These are phyloP conservation scores for Ariopsis seemanni DNA, from an alignment of 2,113 vertebrate genomes.

Conservation along the genomic window DNA sequence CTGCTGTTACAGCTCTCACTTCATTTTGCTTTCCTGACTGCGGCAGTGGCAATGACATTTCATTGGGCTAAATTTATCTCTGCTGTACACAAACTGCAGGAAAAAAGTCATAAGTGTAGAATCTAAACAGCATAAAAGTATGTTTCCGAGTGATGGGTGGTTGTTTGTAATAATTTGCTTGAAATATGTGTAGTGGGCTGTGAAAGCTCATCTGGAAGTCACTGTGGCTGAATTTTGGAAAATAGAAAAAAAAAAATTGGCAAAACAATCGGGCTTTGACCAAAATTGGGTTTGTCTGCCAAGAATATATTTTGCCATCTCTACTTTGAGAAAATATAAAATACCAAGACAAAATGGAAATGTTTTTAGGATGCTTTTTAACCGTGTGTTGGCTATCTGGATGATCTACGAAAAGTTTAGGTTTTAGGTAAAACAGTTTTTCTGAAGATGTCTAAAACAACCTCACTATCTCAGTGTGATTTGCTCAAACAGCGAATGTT, in stretches of 20 bases:
- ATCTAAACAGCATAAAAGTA: slow-evolving; percentile 6
- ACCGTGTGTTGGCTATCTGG: neutral
- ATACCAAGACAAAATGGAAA: neutral
- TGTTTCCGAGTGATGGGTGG: neutral
- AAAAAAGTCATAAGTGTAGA: neutral
- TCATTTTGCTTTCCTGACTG: slow-evolving; percentile 33
- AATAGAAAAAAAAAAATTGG: neutral
- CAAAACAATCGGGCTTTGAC: neutral
- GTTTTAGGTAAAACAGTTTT: neutral
- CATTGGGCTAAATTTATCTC: slow-evolving; percentile 4
- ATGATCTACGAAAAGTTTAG: too few species aligned
- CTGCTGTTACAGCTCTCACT: slow-evolving; percentile 36
- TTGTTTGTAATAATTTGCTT: neutral
- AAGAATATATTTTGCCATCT: neutral
- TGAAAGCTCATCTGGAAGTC: neutral
- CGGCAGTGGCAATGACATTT: slow-evolving; percentile 4
- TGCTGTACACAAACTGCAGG: slow-evolving; percentile 17
- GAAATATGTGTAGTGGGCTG: neutral
- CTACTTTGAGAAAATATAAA: neutral
- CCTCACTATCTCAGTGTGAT: neutral
- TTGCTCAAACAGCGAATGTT: neutral
- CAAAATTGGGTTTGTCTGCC: neutral
- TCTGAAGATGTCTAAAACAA: neutral
- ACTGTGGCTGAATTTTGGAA: neutral
- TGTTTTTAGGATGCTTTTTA: neutral